Evolutionary conservation across 2,888 invertebrate species (phyloP).

Genomic region (Drosophila affinis): DNA sequence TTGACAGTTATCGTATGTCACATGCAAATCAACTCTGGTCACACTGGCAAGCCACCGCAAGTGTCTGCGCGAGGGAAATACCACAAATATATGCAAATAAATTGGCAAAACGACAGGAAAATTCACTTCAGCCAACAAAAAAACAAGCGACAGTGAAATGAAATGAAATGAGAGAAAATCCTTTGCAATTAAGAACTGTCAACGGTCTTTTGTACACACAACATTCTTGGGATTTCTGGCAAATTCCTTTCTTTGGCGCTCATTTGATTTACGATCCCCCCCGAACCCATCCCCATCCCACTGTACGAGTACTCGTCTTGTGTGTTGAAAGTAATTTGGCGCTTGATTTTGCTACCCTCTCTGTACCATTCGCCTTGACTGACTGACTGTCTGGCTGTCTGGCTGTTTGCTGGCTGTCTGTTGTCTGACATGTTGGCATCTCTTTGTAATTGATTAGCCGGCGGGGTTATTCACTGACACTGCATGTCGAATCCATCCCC

Average conservation of each 20-base stretch:
- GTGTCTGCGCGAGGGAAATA: not conserved
- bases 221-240: conserved; percentile 62
- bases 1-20: conserved; percentile 74
- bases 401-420: conserved; percentile 59
- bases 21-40: conserved; percentile 58
- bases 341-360: conserved; percentile 57
- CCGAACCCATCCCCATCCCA: not conserved
- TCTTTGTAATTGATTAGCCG: conserved; percentile 78
- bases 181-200: conserved; percentile 78
- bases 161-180: conserved; percentile 49
- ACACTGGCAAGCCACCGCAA: conserved; percentile 1
- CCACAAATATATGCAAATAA: conserved; percentile 12
- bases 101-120: conserved; percentile 31
- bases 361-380: conserved; percentile 24
- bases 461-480: conserved; percentile 69
- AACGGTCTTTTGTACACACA: conserved; percentile 76
- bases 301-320: conserved; percentile 15
- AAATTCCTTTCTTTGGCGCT: conserved; percentile 66
- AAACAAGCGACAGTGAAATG: not conserved
- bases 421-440: conserved; percentile 72
- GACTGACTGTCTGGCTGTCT: conserved; percentile 6
- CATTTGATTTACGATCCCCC: conserved; percentile 67
- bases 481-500: conserved; percentile 59
- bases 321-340: conserved; percentile 77
- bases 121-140: conserved; percentile 11